Evolutionary conservation across 2,797 vertebrate genomes (phyloP).

Genomic region (Hozukius guyotensis): DNA sequence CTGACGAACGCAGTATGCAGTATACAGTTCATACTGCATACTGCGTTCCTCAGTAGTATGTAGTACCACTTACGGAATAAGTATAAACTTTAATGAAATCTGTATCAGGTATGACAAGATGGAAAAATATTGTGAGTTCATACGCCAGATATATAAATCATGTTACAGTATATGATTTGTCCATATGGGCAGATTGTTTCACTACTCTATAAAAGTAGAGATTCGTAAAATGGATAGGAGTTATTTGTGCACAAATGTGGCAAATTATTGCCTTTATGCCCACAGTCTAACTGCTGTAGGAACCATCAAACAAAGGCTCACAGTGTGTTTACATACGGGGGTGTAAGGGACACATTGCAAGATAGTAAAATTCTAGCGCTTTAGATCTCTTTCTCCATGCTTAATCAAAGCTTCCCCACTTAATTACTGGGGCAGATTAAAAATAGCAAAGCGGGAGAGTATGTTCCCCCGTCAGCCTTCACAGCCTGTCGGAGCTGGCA

Average conservation of each 20-base stretch:
- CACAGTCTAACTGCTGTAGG: not conserved
- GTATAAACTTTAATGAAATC: not conserved
- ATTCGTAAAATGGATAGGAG: not conserved
- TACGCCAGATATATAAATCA: not conserved
- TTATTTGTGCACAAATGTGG: not conserved
- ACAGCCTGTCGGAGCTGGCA: slow-evolving; percentile 55
- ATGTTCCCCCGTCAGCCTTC: slow-evolving; percentile 45
- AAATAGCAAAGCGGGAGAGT: slow-evolving; percentile 55
- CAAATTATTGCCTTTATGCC: not conserved
- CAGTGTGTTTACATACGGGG: slow-evolving; percentile 4
- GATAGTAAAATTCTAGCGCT: slow-evolving; percentile 21
- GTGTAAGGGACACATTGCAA: not conserved
- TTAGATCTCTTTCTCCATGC: slow-evolving; percentile 31
- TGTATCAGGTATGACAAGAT: not conserved
- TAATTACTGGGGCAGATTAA: slow-evolving; percentile 69
- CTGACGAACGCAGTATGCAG: too few relatives aligned
- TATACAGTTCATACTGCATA: too few relatives aligned
- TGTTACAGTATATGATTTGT: not conserved
- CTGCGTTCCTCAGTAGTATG: too few relatives aligned
- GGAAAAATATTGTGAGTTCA: not conserved
- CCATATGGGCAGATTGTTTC: not conserved
- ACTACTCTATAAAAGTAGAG: not conserved
- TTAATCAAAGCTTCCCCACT: slow-evolving; percentile 50
- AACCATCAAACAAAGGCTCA: not conserved
- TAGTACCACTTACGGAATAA: not conserved